phyloP scores from a whole-genome alignment of 1,140 invertebrate genomes.

The Cryptotermes secundus region DNA sequence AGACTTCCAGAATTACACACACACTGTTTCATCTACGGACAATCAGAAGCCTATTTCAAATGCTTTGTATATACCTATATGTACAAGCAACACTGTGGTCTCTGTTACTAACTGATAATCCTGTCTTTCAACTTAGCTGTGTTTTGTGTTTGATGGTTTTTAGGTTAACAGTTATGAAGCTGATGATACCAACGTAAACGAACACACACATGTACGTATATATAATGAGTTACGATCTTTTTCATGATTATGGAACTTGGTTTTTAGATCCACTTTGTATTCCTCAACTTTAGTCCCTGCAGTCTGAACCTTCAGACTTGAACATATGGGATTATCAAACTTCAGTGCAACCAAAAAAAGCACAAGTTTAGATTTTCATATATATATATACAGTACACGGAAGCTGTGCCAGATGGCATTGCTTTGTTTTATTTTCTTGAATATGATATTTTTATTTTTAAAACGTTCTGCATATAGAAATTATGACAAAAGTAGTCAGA shows the following conservation, averaged over 20 bases:
- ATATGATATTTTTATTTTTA: no score
- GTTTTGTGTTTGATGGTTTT: slow-evolving; percentile 17
- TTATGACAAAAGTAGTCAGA: no score
- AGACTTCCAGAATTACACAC: not conserved
- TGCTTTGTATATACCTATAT: not conserved
- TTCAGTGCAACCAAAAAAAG: no score
- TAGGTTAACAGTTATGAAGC: slow-evolving; percentile 7
- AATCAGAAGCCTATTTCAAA: not conserved
- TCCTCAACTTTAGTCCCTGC: no score
- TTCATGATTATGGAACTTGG: not conserved
- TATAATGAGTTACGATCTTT: not conserved
- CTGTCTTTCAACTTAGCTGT: not conserved
- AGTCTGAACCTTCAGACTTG: no score
- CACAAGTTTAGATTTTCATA: no score
- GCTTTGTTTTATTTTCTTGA: no score
- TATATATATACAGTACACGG: no score
- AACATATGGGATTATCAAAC: no score
- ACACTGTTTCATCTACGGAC: not conserved
- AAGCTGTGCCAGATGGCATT: no score
- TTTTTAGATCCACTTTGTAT: not conserved
- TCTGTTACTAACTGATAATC: not conserved
- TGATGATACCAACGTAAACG: not conserved
- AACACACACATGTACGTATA: not conserved
- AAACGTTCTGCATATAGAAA: no score
- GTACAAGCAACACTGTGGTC: not conserved